Percentiles rank a stretch among this genome's conserved stretches.
phyloP scores from a whole-genome alignment of 2,113 vertebrate species.

The Trichechus manatus region DNA sequence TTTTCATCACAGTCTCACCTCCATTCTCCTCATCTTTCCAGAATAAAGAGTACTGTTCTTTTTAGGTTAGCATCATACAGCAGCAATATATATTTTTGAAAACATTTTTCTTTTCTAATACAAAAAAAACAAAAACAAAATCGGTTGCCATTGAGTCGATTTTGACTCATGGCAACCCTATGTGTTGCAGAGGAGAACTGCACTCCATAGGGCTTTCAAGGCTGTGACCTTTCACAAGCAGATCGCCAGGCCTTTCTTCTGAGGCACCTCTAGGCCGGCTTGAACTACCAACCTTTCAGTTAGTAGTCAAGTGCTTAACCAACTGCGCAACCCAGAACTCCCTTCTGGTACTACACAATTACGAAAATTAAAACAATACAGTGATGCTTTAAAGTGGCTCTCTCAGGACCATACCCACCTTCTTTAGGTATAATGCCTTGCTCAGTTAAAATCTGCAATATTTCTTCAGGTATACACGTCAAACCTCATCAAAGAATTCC shows the following conservation, averaged over 20 bases:
- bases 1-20: background rate
- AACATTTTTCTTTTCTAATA: background rate
- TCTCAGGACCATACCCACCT: background rate
- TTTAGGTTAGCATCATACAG: background rate
- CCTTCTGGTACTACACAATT: background rate
- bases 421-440: background rate
- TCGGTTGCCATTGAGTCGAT: too few species aligned
- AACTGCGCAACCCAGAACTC: background rate
- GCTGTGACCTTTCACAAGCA: too few species aligned
- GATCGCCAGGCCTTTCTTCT: too few species aligned
- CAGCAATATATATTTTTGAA: background rate
- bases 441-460: background rate
- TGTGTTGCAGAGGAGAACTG: background rate
- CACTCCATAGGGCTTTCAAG: too few species aligned
- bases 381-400: background rate
- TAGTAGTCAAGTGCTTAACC: background rate
- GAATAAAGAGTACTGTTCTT: background rate
- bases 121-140: background rate
- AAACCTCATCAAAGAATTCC: conserved; percentile 41
- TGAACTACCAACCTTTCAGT: too few species aligned
- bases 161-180: too few species aligned
- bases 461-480: conserved; percentile 22
- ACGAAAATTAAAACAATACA: conserved; percentile 33
- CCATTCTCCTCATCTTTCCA: background rate
- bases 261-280: too few species aligned